These are phyloP conservation scores for Drosophila robusta DNA, from an alignment of 2,888 invertebrate species.

Conservation along the genomic window DNA sequence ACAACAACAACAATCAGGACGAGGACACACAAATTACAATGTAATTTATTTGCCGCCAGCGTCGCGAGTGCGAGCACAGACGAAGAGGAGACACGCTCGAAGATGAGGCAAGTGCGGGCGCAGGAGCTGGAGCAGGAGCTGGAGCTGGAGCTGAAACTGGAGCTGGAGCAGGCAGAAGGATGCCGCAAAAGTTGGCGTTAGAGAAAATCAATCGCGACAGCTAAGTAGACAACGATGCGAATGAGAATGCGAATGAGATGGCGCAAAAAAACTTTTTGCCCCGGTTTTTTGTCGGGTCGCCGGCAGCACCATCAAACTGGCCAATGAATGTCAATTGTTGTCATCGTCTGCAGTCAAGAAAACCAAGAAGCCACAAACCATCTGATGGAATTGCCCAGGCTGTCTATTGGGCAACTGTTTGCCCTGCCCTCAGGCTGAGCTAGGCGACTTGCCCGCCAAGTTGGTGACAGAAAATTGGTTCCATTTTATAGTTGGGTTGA, in stretches of 20 bases:
- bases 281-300: conserved; percentile 14
- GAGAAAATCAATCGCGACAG: conserved; percentile 77
- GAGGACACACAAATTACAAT: conserved; percentile 80
- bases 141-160: too few species aligned
- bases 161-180: conserved; percentile 7
- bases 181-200: conserved; percentile 49
- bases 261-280: conserved; percentile 27
- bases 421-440: neutral
- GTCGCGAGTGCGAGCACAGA: conserved; percentile 26
- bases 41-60: conserved; percentile 80
- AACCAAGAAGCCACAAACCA: conserved; percentile 27
- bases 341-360: conserved; percentile 27
- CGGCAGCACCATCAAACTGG: conserved; percentile 66
- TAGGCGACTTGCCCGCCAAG: neutral
- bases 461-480: neutral
- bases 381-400: conserved; percentile 27
- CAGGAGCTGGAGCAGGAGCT: too few species aligned
- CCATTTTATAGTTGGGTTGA: too few species aligned
- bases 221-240: conserved; percentile 44
- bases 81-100: conserved; percentile 26
- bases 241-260: conserved; percentile 21
- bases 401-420: conserved; percentile 14
- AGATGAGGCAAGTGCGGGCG: conserved; percentile 12
- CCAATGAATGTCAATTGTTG: conserved; percentile 79
- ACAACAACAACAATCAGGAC: conserved; percentile 51